Evolutionary conservation across 2,797 vertebrate species (phyloP).

Genomic region (Hephaestus fuliginosus): DNA sequence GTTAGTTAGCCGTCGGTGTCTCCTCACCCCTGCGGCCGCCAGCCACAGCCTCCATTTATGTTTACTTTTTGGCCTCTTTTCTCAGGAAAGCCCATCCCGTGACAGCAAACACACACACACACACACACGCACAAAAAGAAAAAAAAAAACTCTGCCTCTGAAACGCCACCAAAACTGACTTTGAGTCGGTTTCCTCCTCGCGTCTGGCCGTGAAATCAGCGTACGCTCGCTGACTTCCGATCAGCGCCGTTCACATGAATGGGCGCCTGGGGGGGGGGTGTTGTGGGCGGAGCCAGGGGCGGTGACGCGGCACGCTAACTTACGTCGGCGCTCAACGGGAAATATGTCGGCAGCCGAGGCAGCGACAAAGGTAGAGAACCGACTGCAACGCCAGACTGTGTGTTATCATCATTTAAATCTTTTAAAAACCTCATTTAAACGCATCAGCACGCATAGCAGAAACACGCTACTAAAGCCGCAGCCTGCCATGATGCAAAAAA

Average conservation of each 20-base stretch:
- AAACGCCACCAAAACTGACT: constrained; percentile 55
- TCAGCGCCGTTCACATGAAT: constrained; percentile 56
- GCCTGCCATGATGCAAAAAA: background rate
- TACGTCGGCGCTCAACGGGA: constrained; percentile 57
- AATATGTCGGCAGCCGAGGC: constrained; percentile 83
- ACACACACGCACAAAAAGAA: too few relatives aligned
- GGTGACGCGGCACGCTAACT: constrained; percentile 58
- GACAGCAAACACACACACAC: constrained; percentile 36
- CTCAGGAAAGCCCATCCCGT: constrained; percentile 44
- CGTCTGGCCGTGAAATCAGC: background rate
- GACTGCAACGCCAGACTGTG: constrained; percentile 8
- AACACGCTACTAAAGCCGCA: background rate
- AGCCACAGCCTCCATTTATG: constrained; percentile 46
- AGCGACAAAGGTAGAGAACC: constrained; percentile 80
- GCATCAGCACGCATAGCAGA: accelerated
- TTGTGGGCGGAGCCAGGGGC: background rate
- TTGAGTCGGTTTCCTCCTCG: constrained; percentile 56
- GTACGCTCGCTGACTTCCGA: constrained; percentile 67
- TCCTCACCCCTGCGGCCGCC: constrained; percentile 36
- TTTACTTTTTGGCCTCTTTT: constrained; percentile 76
- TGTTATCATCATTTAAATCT: background rate
- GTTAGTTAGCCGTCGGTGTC: background rate
- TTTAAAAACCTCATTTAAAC: background rate
- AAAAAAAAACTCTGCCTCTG: too few relatives aligned
- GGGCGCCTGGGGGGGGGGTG: constrained; percentile 1